These are phyloP conservation scores for Diloba caeruleocephala DNA, from an alignment of 2,888 invertebrate genomes.

Conservation along the genomic window DNA sequence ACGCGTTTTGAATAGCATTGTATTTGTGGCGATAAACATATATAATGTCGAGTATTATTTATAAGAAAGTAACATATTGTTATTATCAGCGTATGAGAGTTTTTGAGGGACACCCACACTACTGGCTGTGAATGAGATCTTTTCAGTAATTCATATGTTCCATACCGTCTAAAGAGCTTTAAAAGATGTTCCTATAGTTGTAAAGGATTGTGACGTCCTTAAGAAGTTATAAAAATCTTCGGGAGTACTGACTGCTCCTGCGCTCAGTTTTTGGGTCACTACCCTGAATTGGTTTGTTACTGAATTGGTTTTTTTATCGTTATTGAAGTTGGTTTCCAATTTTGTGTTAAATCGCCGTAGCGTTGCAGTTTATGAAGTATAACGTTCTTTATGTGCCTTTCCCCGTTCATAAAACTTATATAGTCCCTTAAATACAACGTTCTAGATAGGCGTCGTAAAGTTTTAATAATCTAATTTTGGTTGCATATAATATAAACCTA, in stretches of 20 bases:
- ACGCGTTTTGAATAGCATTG: conserved; percentile 30
- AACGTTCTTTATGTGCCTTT: conserved; percentile 30
- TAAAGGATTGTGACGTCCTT: conserved; percentile 47
- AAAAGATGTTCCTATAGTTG: conserved; percentile 40
- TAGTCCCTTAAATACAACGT: conserved; percentile 1
- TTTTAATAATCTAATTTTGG: background rate
- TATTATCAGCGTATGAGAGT: conserved; percentile 25
- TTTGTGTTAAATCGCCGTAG: conserved; percentile 30
- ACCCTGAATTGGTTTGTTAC: conserved; percentile 37
- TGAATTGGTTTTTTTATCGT: conserved; percentile 30
- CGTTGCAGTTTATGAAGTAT: conserved; percentile 47
- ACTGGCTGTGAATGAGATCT: conserved; percentile 16
- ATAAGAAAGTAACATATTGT: conserved; percentile 12
- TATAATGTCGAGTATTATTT: conserved; percentile 22
- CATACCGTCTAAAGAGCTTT: conserved; percentile 19
- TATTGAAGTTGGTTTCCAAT: conserved; percentile 27
- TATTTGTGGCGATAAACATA: conserved; percentile 11
- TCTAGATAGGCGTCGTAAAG: conserved; percentile 6
- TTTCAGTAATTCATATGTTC: conserved; percentile 31
- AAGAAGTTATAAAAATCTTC: conserved; percentile 39
- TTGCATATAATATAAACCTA: no score
- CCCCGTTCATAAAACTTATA: conserved; percentile 30
- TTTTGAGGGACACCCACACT: conserved; percentile 4
- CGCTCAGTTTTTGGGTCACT: conserved; percentile 27
- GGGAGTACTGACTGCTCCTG: conserved; percentile 27